Percentiles rank a stretch among this genome's conserved stretches.
These are phyloP conservation scores for Archips crataeganus DNA, from an alignment of 2,888 invertebrate species.

Conservation along the genomic window DNA sequence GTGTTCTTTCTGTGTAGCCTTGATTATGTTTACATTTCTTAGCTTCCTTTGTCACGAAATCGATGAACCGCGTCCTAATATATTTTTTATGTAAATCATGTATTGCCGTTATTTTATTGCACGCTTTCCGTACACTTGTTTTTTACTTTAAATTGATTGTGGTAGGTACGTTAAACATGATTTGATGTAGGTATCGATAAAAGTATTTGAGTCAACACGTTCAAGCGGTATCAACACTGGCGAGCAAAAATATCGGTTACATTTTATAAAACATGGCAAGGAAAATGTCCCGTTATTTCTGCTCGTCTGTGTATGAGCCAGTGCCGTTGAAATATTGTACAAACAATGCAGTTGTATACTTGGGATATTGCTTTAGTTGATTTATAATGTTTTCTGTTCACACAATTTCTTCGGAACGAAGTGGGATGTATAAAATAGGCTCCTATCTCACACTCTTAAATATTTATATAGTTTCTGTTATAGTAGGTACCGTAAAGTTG, in stretches of 20 bases:
- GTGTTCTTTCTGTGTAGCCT: no score
- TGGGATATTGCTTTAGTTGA: constrained; percentile 32
- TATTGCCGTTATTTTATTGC: background rate
- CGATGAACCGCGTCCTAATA: background rate
- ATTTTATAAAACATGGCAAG: no score
- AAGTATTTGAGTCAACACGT: constrained; percentile 21
- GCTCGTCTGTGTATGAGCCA: constrained; percentile 14
- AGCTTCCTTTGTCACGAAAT: background rate
- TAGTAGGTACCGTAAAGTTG: no score
- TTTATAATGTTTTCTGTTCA: constrained; percentile 17
- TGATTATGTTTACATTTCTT: background rate
- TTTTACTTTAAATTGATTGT: constrained; percentile 17
- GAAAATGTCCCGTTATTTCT: no score
- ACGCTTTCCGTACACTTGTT: background rate
- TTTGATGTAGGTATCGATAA: background rate
- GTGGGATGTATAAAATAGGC: no score
- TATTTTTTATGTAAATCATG: constrained; percentile 1
- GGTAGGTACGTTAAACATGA: background rate
- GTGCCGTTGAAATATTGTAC: constrained; percentile 33
- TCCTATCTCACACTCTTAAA: no score
- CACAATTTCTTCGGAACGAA: background rate
- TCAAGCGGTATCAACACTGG: constrained; percentile 20
- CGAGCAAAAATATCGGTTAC: no score
- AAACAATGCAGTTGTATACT: constrained; percentile 30
- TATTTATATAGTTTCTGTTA: no score